A percentile compares a stretch with the other conserved stretches of the same genome.
phyloP scores from a whole-genome alignment of 2,888 invertebrate species.

The Hyppa rectilinea region DNA sequence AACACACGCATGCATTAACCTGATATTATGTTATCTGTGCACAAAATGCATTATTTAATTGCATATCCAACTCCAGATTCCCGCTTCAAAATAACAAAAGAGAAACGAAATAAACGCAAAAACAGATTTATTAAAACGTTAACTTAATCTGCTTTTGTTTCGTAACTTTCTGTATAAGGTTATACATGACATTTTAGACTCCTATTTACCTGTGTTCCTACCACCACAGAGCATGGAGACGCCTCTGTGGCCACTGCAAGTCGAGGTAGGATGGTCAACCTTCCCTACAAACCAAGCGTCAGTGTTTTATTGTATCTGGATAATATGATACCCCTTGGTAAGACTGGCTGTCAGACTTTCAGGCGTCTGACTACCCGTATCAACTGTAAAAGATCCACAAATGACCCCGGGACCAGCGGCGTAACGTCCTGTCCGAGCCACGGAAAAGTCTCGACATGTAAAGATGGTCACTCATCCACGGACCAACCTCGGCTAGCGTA shows the following conservation, averaged over 20 bases:
- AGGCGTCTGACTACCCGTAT: too few relatives aligned
- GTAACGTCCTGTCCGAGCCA: too few relatives aligned
- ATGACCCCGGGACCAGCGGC: too few relatives aligned
- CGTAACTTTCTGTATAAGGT: conserved; percentile 6
- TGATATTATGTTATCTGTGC: neutral
- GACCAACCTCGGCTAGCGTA: too few relatives aligned
- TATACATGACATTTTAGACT: conserved; percentile 30
- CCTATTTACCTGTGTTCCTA: conserved; percentile 8
- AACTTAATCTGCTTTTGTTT: conserved; percentile 7
- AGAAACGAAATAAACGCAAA: conserved; percentile 1
- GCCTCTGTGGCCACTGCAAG: neutral
- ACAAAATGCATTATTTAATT: neutral
- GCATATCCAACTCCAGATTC: conserved; percentile 13
- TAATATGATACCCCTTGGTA: too few relatives aligned
- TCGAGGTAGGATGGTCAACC: neutral
- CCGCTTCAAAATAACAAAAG: conserved; percentile 19
- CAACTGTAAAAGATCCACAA: too few relatives aligned
- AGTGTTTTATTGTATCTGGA: too few relatives aligned
- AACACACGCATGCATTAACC: neutral
- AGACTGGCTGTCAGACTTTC: too few relatives aligned
- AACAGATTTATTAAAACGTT: neutral
- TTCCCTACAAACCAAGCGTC: neutral
- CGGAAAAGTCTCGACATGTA: too few relatives aligned
- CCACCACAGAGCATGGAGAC: neutral
- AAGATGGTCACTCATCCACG: too few relatives aligned